Evolutionary conservation across 92 coral and sea anemone genomes (phyloP).

Genomic region (Palythoa heliodiscus): DNA sequence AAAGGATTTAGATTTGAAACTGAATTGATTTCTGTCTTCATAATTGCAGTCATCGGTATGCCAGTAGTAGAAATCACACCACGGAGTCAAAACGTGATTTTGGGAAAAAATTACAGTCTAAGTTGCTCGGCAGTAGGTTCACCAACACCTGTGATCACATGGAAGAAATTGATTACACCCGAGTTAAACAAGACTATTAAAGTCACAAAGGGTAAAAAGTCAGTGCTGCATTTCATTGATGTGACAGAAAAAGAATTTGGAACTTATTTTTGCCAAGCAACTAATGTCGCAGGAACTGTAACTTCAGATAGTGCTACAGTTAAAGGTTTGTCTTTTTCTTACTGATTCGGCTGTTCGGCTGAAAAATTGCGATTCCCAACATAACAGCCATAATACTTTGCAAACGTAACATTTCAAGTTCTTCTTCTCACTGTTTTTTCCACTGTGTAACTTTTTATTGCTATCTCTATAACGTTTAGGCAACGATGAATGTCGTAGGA

Average conservation of each 20-base stretch:
- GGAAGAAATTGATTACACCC: conserved; percentile 15
- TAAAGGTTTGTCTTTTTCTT: not conserved
- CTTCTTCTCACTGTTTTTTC: too few relatives aligned
- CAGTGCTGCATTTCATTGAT: conserved; percentile 21
- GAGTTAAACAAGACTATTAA: not conserved
- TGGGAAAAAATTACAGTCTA: conserved; percentile 18
- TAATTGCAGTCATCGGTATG: not conserved
- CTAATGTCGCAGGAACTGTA: conserved; percentile 26
- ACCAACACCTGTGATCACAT: conserved; percentile 9
- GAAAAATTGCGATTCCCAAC: too few relatives aligned
- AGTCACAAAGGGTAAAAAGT: conserved; percentile 9
- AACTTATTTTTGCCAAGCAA: conserved; percentile 20
- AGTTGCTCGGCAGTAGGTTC: not conserved
- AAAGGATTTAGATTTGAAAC: too few relatives aligned
- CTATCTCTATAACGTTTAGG: too few relatives aligned
- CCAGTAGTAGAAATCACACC: conserved; percentile 19
- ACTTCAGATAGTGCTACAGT: not conserved
- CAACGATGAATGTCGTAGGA: too few relatives aligned
- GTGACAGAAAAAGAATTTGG: conserved; percentile 24
- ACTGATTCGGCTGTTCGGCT: not conserved
- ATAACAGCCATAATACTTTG: too few relatives aligned
- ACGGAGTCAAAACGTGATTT: not conserved
- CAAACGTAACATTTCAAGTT: too few relatives aligned
- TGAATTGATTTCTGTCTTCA: not conserved
- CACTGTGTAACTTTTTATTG: too few relatives aligned